These are phyloP conservation scores for Heliconius nattereri DNA, from an alignment of 1,140 invertebrate genomes.

Conservation along the genomic window DNA sequence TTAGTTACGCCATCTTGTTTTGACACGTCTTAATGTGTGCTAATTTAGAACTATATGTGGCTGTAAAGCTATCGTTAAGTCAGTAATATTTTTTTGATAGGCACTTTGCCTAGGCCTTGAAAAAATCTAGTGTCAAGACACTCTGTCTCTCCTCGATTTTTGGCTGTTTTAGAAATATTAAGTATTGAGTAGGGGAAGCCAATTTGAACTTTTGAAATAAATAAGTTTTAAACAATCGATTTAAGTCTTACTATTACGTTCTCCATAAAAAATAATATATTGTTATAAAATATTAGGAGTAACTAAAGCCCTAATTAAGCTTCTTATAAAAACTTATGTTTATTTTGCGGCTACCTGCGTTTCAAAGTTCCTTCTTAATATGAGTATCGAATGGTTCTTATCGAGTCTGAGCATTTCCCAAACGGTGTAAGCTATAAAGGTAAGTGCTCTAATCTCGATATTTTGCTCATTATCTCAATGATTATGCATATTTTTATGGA, in stretches of 20 bases:
- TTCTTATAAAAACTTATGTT: neutral
- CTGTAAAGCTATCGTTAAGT: neutral
- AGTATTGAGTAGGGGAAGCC: no score
- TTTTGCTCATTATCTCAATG: constrained; percentile 4
- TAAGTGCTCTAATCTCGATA: constrained; percentile 11
- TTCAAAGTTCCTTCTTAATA: neutral
- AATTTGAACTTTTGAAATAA: no score
- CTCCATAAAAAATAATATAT: neutral
- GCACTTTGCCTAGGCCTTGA: neutral
- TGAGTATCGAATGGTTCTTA: neutral
- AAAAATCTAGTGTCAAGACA: neutral
- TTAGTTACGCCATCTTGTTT: constrained; percentile 51
- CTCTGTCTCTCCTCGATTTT: neutral
- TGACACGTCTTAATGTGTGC: constrained; percentile 58
- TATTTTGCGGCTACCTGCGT: neutral
- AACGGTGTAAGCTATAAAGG: constrained; percentile 1
- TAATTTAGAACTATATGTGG: constrained; percentile 45
- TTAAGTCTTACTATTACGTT: no score
- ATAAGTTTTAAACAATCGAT: no score
- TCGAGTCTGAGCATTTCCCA: neutral
- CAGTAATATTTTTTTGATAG: neutral
- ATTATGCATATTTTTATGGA: constrained; percentile 9
- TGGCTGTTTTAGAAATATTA: no score
- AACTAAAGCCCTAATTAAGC: neutral
- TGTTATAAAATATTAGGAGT: neutral